phyloP scores from a whole-genome alignment of 2,797 vertebrate species.

The Basileuterus tristriatus region DNA sequence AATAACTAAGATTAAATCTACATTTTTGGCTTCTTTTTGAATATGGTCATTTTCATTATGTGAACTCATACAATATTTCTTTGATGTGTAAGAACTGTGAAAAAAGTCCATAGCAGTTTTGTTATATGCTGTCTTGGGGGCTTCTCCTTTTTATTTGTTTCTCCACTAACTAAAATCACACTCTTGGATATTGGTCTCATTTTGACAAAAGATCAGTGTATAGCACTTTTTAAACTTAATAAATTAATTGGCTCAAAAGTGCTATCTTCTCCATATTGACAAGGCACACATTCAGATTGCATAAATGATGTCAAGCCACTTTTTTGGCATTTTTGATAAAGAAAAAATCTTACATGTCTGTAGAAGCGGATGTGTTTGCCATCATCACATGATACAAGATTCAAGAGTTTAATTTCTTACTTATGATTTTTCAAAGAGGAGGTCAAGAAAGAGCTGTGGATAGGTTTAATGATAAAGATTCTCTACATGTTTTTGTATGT shows the following conservation, averaged over 20 bases:
- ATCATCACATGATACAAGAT: background rate
- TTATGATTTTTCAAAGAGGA: background rate
- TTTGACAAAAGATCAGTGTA: background rate
- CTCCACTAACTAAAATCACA: background rate
- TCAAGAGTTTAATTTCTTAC: background rate
- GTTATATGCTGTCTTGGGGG: background rate
- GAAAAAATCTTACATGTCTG: background rate
- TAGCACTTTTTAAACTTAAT: background rate
- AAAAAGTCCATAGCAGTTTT: background rate
- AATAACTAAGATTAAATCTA: background rate
- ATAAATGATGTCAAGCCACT: background rate
- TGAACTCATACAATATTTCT: background rate
- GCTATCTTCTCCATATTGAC: background rate
- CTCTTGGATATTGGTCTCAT: background rate
- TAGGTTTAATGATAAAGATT: background rate
- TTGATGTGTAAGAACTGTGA: background rate
- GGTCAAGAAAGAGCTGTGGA: background rate
- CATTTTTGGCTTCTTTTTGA: background rate
- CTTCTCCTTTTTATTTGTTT: background rate
- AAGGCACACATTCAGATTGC: background rate
- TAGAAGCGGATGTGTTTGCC: background rate
- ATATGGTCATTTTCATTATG: background rate
- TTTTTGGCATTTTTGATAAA: rapidly evolving
- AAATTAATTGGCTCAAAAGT: background rate
- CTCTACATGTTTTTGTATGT: background rate